Percentiles rank a stretch among this genome's conserved stretches.
Conservation (phyloP, 2,113 vertebrate species). For the Meleagris gallopavo region DNA sequence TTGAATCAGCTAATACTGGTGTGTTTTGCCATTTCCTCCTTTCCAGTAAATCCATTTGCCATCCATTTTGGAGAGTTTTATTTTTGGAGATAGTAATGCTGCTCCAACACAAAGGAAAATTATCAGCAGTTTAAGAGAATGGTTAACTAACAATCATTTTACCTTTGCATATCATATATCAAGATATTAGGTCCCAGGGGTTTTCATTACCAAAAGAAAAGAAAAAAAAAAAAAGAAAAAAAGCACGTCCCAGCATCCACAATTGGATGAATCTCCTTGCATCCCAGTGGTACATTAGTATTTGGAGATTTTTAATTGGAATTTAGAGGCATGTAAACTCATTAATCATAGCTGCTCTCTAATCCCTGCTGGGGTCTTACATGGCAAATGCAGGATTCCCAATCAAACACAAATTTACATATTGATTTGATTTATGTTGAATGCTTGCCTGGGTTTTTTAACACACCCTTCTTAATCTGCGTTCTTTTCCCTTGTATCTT, state of each 20-base stretch:
- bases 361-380: constrained; percentile 31
- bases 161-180: neutral
- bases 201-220: too few species aligned
- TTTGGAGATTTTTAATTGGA: constrained; percentile 30
- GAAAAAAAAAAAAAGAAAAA: too few species aligned
- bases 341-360: constrained; percentile 42
- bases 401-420: constrained; percentile 25
- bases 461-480: neutral
- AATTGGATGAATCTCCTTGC: neutral
- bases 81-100: neutral
- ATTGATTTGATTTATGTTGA: constrained; percentile 56
- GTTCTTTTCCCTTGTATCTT: neutral
- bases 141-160: neutral
- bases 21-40: neutral
- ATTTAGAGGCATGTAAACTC: neutral
- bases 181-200: neutral
- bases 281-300: neutral
- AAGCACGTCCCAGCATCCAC: neutral
- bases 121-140: neutral
- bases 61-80: neutral
- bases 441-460: neutral
- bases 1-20: neutral
- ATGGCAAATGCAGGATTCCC: constrained; percentile 10
- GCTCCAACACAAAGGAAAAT: neutral
- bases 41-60: neutral